These are phyloP conservation scores for Vulpes ferrilata DNA, from an alignment of 2,113 vertebrate species.

Conservation along the genomic window DNA sequence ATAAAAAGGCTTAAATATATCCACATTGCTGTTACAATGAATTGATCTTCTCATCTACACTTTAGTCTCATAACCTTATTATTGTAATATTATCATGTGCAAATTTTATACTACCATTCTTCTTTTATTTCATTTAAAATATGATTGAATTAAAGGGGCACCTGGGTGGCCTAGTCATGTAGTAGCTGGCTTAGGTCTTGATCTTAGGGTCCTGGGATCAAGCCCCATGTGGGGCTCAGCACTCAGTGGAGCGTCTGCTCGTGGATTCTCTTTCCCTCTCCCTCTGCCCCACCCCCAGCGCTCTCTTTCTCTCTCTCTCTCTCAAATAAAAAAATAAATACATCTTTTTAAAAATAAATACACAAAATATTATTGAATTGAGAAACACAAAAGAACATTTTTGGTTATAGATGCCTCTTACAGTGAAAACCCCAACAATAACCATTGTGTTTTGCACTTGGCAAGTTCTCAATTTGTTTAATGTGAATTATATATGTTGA, in stretches of 20 bases:
- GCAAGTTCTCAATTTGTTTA: neutral
- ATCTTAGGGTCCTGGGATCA: neutral
- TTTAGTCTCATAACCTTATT: neutral
- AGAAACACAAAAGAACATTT: neutral
- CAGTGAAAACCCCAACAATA: neutral
- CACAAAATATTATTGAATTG: conserved; percentile 2
- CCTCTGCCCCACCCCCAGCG: no score
- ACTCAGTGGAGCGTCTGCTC: neutral
- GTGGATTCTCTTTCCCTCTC: neutral
- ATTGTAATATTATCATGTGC: neutral
- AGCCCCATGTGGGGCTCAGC: neutral
- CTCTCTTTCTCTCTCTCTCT: neutral
- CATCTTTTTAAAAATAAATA: neutral
- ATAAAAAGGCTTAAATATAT: neutral
- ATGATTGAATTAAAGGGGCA: neutral
- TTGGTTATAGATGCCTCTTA: neutral
- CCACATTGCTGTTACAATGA: neutral
- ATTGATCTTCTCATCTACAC: neutral
- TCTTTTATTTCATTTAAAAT: conserved; percentile 48
- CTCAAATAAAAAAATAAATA: neutral
- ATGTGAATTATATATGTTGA: neutral
- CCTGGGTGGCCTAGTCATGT: neutral
- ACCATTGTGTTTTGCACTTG: neutral
- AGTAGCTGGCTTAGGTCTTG: neutral
- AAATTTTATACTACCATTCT: neutral